Base-by-base conservation (phyloP, 1,140 invertebrate genomes). In the Diabrotica undecimpunctata region DNA sequence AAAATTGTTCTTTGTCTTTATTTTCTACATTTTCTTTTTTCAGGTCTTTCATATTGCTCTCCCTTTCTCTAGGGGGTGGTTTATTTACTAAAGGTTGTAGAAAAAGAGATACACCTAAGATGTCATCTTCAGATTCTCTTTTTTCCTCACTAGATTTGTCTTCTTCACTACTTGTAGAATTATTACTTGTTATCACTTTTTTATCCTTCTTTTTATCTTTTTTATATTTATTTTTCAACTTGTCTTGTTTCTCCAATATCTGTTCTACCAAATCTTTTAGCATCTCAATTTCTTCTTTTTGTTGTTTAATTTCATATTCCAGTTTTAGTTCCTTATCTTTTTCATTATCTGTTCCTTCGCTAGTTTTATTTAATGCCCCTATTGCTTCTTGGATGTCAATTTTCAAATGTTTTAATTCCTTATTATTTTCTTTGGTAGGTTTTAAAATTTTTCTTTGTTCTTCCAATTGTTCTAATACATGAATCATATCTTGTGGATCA, bases 311-410 rank as follows among this genome's bases (percentile, higher is more conserved):
- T 55, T 55, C 8, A 5, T 1, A 14, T 55, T 55, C 54, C 13
- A 55, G n/a, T 11, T 14, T 10, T 36, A 55, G 6, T 10, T 55
- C 54, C 25, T 35, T 55, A 52, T 36, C 35, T 6, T 14, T 35
- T 25, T 61, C 8, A 25, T 52, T 51, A n/a, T 13, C 52, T 25
- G n/a, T 9, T 52, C 7, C 14, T 12, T 35, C n/a, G 5, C 54
- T 60, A 7, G n/a, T 62, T 58, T 63, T 55, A 35, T 54, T 65
- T 46, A 37, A 36, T 53, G 36, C 25, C 6, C 6, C 41, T 25
- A 14, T 46, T 51, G 41, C 58, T 10, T 54, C n/a, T 54, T 60
- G 12, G 0, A 55, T 11, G 3, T 60, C n/a, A 39, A 38, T 60
- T 39, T 41, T 41, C 11, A 54, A 46, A 25, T 54, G 54, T 39